phyloP scores from a whole-genome alignment of 2,113 vertebrate species.

The Paradisaea rubra region DNA sequence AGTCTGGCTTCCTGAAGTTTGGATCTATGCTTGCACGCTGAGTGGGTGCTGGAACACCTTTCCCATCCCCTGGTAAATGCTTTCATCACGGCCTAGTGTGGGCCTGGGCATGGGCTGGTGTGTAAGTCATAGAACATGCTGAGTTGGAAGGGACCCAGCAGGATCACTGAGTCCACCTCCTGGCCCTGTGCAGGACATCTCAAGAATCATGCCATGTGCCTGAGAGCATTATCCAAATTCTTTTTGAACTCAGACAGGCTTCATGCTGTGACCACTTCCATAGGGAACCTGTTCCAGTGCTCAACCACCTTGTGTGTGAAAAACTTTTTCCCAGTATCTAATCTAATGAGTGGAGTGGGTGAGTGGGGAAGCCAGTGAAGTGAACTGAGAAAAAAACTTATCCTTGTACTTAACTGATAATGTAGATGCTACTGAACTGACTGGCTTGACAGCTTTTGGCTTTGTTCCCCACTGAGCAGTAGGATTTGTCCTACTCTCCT shows the following conservation, averaged over 20 bases:
- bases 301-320: background rate
- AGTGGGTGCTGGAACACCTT: background rate
- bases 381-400: background rate
- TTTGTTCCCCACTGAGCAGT: background rate
- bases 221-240: background rate
- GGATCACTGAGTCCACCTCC: background rate
- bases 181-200: background rate
- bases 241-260: background rate
- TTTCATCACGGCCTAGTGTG: fast-evolving
- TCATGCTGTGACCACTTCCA: background rate
- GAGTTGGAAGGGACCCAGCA: background rate
- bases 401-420: background rate
- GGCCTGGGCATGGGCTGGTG: background rate
- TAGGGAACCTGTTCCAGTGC: background rate
- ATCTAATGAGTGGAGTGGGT: background rate
- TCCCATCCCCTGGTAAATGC: background rate
- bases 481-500: background rate
- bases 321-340: background rate
- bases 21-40: background rate
- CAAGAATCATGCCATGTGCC: no score
- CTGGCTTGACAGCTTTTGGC: background rate
- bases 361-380: background rate
- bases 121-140: background rate
- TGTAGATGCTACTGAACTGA: background rate
- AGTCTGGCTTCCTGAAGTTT: background rate